A percentile compares a stretch with the other conserved stretches of the same genome.
Conservation (phyloP, 2,797 vertebrate genomes). For the Aldrovandia affinis region DNA sequence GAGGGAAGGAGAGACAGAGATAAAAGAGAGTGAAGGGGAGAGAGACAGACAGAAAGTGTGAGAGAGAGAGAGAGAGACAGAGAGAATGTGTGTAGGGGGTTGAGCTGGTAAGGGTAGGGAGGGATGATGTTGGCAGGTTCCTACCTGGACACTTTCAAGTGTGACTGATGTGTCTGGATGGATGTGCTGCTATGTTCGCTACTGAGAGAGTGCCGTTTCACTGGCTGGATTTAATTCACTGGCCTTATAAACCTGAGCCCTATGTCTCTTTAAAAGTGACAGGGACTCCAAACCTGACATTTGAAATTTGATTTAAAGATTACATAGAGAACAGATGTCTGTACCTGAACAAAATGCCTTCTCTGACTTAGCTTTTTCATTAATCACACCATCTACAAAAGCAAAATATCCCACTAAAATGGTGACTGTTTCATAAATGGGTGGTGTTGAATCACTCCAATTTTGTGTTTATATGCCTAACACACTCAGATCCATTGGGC, state of each 20-base stretch:
- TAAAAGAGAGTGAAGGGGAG: background rate
- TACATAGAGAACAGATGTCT: background rate
- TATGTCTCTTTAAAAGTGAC: background rate
- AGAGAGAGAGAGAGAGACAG: no score
- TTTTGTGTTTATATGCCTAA: background rate
- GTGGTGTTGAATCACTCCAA: background rate
- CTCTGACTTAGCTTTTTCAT: background rate
- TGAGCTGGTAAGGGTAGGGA: background rate
- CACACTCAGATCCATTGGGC: background rate
- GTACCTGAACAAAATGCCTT: background rate
- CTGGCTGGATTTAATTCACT: background rate
- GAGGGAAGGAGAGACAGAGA: background rate
- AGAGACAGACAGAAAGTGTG: background rate
- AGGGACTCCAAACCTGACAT: background rate
- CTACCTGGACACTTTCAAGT: background rate
- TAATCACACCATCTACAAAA: background rate
- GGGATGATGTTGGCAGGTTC: background rate
- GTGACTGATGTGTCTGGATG: conserved; percentile 4
- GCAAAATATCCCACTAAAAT: background rate
- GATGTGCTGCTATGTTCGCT: background rate
- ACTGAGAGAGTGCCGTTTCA: background rate
- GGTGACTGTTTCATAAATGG: background rate
- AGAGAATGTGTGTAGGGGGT: no score
- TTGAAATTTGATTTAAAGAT: background rate
- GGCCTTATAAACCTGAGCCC: background rate